Evolutionary conservation across 2,888 invertebrate genomes (phyloP).

Genomic region (Heterodera filipjevi): DNA sequence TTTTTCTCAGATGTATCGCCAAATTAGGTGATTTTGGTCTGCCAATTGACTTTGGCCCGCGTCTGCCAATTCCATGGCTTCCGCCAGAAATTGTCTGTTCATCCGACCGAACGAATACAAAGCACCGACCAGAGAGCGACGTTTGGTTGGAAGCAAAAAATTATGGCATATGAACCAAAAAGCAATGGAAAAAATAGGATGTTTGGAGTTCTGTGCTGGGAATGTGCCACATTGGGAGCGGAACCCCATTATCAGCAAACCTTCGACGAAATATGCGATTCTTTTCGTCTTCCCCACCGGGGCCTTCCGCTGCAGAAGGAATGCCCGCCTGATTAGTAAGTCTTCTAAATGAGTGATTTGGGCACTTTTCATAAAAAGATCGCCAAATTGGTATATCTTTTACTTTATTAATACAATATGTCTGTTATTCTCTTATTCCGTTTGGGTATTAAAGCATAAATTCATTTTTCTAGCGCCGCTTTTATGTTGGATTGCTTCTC

Average conservation of each 20-base stretch:
- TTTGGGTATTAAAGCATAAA: too few relatives aligned
- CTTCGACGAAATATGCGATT: constrained; percentile 55
- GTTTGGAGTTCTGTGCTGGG: constrained; percentile 61
- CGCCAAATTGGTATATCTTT: too few relatives aligned
- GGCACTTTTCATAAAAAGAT: too few relatives aligned
- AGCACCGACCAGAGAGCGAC: constrained; percentile 60
- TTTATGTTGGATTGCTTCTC: constrained; percentile 57
- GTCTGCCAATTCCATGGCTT: constrained; percentile 60
- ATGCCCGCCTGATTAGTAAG: constrained; percentile 60
- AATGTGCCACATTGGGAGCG: constrained; percentile 55
- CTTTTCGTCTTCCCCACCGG: constrained; percentile 52
- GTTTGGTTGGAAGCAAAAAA: constrained; percentile 50
- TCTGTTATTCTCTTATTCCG: too few relatives aligned
- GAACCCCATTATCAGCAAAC: constrained; percentile 55
- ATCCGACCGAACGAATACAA: constrained; percentile 46
- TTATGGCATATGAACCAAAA: too few relatives aligned
- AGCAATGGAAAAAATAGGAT: constrained; percentile 44
- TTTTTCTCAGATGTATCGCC: constrained; percentile 49
- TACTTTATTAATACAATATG: too few relatives aligned
- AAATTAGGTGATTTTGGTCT: constrained; percentile 61
- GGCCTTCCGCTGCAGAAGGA: constrained; percentile 55
- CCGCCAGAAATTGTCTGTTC: constrained; percentile 59
- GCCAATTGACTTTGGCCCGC: constrained; percentile 50
- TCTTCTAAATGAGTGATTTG: constrained; percentile 1
- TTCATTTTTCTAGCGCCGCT: constrained; percentile 46